Evolutionary conservation across 2,113 vertebrate species (phyloP).

Genomic region (Oenanthe oenanthe): DNA sequence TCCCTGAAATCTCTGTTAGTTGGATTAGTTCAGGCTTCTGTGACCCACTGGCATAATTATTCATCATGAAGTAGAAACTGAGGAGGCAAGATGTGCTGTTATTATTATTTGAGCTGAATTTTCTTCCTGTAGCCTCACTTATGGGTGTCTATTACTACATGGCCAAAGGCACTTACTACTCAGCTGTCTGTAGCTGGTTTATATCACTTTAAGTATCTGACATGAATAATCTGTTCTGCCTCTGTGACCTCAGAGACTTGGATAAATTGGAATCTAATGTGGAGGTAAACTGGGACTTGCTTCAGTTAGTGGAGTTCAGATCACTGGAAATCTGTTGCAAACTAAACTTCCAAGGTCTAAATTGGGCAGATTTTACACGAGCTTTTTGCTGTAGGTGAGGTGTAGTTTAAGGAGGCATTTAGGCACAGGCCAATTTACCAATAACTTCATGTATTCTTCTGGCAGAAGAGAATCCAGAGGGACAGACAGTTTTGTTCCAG

Average conservation of each 20-base stretch:
- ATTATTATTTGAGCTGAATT: not conserved
- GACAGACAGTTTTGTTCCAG: not conserved
- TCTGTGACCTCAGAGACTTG: not conserved
- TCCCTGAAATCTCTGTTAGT: not conserved
- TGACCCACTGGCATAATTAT: not conserved
- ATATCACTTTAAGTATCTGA: not conserved
- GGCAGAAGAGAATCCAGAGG: not conserved
- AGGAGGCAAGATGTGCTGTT: not conserved
- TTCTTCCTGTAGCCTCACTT: not conserved
- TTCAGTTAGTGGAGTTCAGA: not conserved
- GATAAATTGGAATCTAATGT: not conserved
- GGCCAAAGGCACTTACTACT: not conserved
- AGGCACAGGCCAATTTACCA: not conserved
- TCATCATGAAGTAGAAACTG: not conserved
- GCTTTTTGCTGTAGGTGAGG: not conserved
- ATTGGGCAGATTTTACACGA: accelerated
- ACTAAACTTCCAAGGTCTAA: not conserved
- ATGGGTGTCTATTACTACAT: not conserved
- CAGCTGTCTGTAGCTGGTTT: not conserved
- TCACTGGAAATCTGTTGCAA: not conserved
- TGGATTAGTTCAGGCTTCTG: not conserved
- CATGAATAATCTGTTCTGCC: not conserved
- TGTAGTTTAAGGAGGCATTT: not conserved
- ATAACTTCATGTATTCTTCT: not conserved
- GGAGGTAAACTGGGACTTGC: not conserved